phyloP scores from a whole-genome alignment of 2,113 vertebrate genomes.

The Erinaceus europaeus region DNA sequence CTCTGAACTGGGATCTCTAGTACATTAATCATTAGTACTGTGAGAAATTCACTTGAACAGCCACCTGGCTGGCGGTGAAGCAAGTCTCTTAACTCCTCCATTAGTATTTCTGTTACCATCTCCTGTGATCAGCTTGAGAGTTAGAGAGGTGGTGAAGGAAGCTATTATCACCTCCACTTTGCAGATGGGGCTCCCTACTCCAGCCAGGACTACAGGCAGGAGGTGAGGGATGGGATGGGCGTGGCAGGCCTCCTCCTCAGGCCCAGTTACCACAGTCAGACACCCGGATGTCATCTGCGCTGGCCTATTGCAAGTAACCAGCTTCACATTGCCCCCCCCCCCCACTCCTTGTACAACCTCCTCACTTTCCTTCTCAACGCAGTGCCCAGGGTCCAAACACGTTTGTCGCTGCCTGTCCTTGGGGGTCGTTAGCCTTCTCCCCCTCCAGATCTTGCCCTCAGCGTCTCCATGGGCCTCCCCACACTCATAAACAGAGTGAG shows the following conservation, averaged over 20 bases:
- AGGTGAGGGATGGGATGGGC: neutral
- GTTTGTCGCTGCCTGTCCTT: neutral
- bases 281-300: neutral
- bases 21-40: neutral
- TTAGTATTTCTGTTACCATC: neutral
- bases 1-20: neutral
- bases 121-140: neutral
- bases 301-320: no score
- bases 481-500: neutral
- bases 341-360: neutral
- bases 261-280: neutral
- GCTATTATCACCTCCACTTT: constrained; percentile 1
- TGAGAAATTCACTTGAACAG: neutral
- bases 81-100: neutral
- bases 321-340: neutral
- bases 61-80: constrained; percentile 1
- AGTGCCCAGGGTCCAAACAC: neutral
- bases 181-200: neutral
- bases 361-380: neutral
- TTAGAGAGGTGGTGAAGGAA: neutral
- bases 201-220: neutral
- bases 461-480: neutral
- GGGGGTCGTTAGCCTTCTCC: neutral
- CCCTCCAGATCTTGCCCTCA: neutral
- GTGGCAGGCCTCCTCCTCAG: neutral